Conservation (phyloP, 2,113 vertebrate genomes). For the Engystomops pustulosus region DNA sequence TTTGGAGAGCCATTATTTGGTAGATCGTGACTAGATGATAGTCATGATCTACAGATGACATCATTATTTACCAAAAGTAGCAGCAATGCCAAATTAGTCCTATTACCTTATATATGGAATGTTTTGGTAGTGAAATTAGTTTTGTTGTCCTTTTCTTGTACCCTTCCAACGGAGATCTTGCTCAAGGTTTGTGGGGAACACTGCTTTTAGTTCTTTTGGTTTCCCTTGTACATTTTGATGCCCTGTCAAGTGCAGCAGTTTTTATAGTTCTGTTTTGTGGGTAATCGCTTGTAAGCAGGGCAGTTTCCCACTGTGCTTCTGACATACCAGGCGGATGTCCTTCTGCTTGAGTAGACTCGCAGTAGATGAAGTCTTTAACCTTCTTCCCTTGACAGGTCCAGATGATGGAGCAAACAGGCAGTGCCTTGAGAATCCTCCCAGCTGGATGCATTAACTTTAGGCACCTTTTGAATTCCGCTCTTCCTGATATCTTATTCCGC, state of each 20-base stretch:
- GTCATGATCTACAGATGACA: background rate
- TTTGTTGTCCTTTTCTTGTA: background rate
- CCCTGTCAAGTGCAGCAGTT: background rate
- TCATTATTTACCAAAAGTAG: background rate
- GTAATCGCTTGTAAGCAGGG: background rate
- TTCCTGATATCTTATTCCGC: background rate
- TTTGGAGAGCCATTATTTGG: no score
- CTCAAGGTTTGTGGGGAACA: background rate
- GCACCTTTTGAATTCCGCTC: background rate
- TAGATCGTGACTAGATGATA: no score
- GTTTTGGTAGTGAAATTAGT: background rate
- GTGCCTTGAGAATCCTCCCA: background rate
- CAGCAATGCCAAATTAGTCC: background rate
- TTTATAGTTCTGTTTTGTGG: constrained; percentile 44
- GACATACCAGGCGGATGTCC: constrained; percentile 41
- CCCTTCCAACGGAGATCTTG: background rate
- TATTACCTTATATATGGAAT: constrained; percentile 28
- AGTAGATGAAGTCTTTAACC: background rate
- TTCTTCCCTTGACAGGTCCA: background rate
- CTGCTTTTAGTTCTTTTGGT: constrained; percentile 26
- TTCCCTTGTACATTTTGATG: background rate
- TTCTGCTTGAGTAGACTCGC: constrained; percentile 11
- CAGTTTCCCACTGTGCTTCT: constrained; percentile 29
- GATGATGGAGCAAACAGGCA: background rate
- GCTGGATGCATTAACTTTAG: background rate